Percentiles rank a stretch among this genome's conserved stretches.
These are phyloP conservation scores for Zygaena filipendulae DNA, from an alignment of 2,888 invertebrate genomes.

Conservation along the genomic window DNA sequence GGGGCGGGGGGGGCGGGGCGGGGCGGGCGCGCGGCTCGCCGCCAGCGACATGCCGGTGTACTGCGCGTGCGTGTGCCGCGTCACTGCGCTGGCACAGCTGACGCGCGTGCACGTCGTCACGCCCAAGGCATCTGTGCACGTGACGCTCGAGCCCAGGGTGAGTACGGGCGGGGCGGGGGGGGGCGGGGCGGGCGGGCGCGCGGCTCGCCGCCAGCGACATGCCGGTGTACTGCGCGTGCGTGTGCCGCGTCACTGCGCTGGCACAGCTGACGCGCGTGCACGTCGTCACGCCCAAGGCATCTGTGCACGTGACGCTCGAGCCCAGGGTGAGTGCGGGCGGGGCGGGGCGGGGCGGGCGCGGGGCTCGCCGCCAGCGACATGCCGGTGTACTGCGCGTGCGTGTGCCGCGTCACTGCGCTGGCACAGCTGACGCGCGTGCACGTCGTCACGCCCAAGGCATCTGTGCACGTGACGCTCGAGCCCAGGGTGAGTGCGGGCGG, in stretches of 20 bases:
- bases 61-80: conserved; percentile 30
- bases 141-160: conserved; percentile 83
- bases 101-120: conserved; percentile 55
- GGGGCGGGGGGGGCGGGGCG: conserved; percentile 79
- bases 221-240: conserved; percentile 40
- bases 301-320: conserved; percentile 87
- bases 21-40: conserved; percentile 88
- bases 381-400: conserved; percentile 40
- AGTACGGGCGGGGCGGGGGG: conserved; percentile 75
- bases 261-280: conserved; percentile 40
- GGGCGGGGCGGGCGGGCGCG: conserved; percentile 88
- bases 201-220: conserved; percentile 89
- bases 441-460: conserved; percentile 84
- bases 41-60: conserved; percentile 80
- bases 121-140: conserved; percentile 92
- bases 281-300: conserved; percentile 84
- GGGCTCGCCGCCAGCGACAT: conserved; percentile 89
- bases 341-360: conserved; percentile 83
- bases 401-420: conserved; percentile 28
- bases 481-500: conserved; percentile 83
- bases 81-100: conserved; percentile 29
- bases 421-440: conserved; percentile 40
- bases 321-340: conserved; percentile 75
- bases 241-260: conserved; percentile 28
- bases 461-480: conserved; percentile 87